Conservation (phyloP, 2,888 invertebrate genomes). For the Lapara coniferarum region DNA sequence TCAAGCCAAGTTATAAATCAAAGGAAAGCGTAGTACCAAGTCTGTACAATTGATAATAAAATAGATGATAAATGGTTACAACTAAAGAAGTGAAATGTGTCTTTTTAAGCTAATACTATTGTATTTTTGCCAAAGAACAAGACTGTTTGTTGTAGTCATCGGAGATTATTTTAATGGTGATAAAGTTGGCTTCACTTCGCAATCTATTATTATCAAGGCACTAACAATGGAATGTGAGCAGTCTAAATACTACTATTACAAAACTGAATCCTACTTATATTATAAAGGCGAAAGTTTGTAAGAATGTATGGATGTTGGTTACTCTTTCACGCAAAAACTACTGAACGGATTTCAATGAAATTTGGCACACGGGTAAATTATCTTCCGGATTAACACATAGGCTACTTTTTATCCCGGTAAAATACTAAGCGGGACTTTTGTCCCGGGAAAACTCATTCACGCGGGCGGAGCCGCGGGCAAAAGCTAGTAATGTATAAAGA, state of each 20-base stretch:
- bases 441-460: too few species aligned
- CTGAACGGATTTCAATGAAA: too few species aligned
- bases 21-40: not conserved
- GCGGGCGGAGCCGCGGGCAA: too few species aligned
- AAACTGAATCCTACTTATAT: too few species aligned
- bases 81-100: not conserved
- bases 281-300: too few species aligned
- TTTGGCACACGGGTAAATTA: too few species aligned
- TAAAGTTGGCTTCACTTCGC: constrained; percentile 2
- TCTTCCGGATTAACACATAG: too few species aligned
- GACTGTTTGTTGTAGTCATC: not conserved
- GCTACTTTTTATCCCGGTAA: too few species aligned
- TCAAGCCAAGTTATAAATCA: too few species aligned
- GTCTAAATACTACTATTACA: not conserved
- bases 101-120: not conserved
- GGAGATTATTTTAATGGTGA: not conserved
- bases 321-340: too few species aligned
- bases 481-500: not conserved
- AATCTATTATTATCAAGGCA: not conserved
- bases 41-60: not conserved
- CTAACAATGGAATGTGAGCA: not conserved
- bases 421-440: too few species aligned
- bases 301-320: too few species aligned
- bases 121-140: not conserved
- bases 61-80: not conserved